Conservation (phyloP, 2,797 vertebrate genomes). For the Xenops minutus region DNA sequence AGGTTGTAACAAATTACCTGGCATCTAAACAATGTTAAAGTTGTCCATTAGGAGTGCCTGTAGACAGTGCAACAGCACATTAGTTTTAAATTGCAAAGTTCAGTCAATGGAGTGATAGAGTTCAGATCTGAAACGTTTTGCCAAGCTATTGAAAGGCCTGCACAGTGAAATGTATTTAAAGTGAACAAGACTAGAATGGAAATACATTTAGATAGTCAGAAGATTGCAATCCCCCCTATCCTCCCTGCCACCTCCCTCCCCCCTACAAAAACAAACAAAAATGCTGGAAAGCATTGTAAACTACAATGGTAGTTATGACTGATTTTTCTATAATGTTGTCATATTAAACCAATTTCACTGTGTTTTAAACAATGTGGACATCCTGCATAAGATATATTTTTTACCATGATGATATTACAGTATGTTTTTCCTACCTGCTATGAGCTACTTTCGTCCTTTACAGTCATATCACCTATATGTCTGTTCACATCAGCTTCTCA, state of each 20-base stretch:
- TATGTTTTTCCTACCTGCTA: neutral
- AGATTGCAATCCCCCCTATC: neutral
- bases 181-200: neutral
- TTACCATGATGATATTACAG: neutral
- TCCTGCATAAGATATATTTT: neutral
- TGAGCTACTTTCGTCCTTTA: neutral
- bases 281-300: neutral
- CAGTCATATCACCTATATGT: too few relatives aligned
- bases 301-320: neutral
- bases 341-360: neutral
- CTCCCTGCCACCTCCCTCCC: too few relatives aligned
- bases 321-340: neutral
- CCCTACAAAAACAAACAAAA: neutral
- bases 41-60: conserved; percentile 26
- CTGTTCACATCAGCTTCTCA: neutral
- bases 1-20: conserved; percentile 66
- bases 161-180: neutral
- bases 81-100: conserved; percentile 49
- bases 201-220: neutral
- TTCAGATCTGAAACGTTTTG: neutral
- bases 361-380: neutral
- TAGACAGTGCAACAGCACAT: neutral
- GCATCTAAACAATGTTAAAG: conserved; percentile 52
- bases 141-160: neutral
- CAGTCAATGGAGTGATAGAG: conserved; percentile 14